Evolutionary conservation across 2,888 invertebrate species (phyloP).

Genomic region (Aphidius colemani): DNA sequence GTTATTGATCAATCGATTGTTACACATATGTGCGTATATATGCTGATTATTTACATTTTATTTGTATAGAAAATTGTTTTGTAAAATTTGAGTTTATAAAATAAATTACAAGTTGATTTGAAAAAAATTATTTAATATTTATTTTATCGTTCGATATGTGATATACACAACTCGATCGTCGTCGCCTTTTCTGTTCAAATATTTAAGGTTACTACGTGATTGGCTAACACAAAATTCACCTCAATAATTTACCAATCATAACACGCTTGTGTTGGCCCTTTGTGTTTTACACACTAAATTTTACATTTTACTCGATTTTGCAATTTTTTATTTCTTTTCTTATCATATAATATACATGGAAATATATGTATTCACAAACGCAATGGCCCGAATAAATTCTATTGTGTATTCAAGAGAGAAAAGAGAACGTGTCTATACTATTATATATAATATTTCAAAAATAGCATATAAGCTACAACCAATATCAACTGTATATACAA

Average conservation of each 20-base stretch:
- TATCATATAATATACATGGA: conserved; percentile 2
- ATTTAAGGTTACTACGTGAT: conserved; percentile 58
- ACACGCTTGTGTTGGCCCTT: conserved; percentile 54
- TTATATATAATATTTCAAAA: conserved; percentile 32
- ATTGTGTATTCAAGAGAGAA: conserved; percentile 59
- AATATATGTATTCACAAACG: conserved; percentile 30
- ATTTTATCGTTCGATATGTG: neutral
- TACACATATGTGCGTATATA: no score
- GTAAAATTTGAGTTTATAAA: no score
- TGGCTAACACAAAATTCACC: conserved; percentile 53
- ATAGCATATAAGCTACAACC: conserved; percentile 29
- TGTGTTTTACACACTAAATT: conserved; percentile 47
- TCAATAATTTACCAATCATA: conserved; percentile 61
- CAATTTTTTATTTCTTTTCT: conserved; percentile 1
- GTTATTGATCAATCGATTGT: no score
- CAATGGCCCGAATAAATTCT: conserved; percentile 53
- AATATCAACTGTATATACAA: conserved; percentile 34
- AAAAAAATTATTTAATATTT: neutral
- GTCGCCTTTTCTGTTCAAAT: conserved; percentile 46
- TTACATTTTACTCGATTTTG: conserved; percentile 26
- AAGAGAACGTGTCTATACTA: conserved; percentile 33
- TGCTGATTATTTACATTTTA: no score
- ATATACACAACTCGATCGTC: conserved; percentile 2
- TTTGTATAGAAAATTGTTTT: no score
- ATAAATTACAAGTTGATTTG: neutral